Percentiles rank a stretch among this genome's conserved stretches.
Evolutionary conservation across 2,888 invertebrate species (phyloP).

Genomic region (Andrena flavipes): DNA sequence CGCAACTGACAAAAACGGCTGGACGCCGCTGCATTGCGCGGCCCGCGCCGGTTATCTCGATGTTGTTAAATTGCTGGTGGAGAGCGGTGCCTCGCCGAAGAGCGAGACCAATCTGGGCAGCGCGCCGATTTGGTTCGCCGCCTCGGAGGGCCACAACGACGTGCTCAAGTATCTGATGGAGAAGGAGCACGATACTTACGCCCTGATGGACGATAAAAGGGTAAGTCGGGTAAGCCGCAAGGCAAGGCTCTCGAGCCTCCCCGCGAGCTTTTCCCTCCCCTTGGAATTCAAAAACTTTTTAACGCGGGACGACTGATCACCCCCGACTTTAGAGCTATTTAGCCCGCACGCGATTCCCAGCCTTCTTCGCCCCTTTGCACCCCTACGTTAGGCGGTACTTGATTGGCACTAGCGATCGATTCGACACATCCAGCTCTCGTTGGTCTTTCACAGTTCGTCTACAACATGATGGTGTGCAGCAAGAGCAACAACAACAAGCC

Average conservation of each 20-base stretch:
- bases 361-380: too few relatives aligned
- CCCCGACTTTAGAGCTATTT: constrained; percentile 20
- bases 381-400: background rate
- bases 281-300: constrained; percentile 28
- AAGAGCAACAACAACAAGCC: constrained; percentile 98
- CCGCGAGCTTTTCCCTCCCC: background rate
- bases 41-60: constrained; percentile 97
- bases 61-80: constrained; percentile 97
- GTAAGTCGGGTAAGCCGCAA: constrained; percentile 81
- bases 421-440: constrained; percentile 9
- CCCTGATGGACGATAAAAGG: constrained; percentile 98
- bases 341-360: constrained; percentile 37
- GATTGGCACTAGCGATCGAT: constrained; percentile 7
- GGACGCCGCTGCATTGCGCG: constrained; percentile 98
- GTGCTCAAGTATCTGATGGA: constrained; percentile 98
- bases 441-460: constrained; percentile 90
- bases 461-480: constrained; percentile 99
- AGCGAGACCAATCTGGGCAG: constrained; percentile 98
- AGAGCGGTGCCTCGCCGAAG: constrained; percentile 98
- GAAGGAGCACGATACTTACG: constrained; percentile 98
- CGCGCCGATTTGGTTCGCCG: constrained; percentile 99
- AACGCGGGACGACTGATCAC: constrained; percentile 17
- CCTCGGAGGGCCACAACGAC: constrained; percentile 98
- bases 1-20: constrained; percentile 97
- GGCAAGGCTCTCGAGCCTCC: background rate